Base-by-base conservation (phyloP, 2,888 invertebrate genomes). In the Ophion ventricosus region DNA sequence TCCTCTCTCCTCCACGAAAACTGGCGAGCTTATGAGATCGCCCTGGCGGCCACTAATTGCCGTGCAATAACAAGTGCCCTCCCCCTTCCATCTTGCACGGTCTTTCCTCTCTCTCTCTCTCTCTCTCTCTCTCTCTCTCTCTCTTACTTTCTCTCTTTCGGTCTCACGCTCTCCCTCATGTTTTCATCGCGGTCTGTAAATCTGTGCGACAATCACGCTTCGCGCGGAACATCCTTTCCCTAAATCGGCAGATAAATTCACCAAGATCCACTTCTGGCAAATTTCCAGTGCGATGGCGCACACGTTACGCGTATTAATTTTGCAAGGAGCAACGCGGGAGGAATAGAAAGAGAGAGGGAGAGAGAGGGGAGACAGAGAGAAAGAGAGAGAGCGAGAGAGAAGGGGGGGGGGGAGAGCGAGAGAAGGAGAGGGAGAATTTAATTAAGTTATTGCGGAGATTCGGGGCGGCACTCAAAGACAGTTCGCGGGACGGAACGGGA, bases 41-140 rank as follows among this genome's bases (percentile, higher is more conserved):
- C 69, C 66, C 64, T 35, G 35, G 35, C 78, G 54, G 54, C 77
- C 74, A 81, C 84, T 84, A 84, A 84, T 84, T 84, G 78, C 78
- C 64, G 57, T 70, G 74, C 80, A 78, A 81, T 81, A 78, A 78
- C 70, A 75, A 84, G 84, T 81, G 70, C 14, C 54, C 35, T 35
- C 29, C 35, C 35, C 35, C 8, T 8, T 35, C 7, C 35, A 35
- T 35, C n/a, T n/a, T 4, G 35, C 7, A 1, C 35, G 5, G 35
- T 35, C 35, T 2, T 1, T 8, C 7, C 35, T 35, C 35, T 35
- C 35, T 7, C 35, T 29, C 29, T 29, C 29, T 29, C 29, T 29
- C 29, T 29, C 29, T 29, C 29, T 29, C 29, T 29, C 29, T 29
- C 29, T 29, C 29, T 29, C 29, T 29, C 29, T 29, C 29, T 29